A percentile compares a stretch with the other conserved stretches of the same genome.
phyloP scores from a whole-genome alignment of 2,888 invertebrate genomes.

The Orgyia antiqua region DNA sequence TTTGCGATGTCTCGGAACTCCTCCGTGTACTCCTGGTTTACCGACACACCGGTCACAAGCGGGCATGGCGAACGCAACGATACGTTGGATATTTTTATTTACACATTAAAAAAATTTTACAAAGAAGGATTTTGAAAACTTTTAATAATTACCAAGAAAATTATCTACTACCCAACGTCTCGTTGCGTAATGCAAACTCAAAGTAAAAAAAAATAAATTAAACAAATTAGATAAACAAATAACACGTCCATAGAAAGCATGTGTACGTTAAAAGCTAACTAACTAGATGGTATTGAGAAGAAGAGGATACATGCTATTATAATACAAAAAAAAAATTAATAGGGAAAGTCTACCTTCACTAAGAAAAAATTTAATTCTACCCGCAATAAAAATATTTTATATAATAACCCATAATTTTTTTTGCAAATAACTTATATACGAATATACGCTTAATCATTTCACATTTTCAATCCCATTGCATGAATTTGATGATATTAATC shows the following conservation, averaged over 20 bases:
- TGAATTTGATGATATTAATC: too few species aligned
- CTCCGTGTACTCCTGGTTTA: conserved; percentile 93
- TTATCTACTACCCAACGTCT: conserved; percentile 49
- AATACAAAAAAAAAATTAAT: too few species aligned
- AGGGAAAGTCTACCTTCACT: too few species aligned
- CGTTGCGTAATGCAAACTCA: conserved; percentile 68
- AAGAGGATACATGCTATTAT: conserved; percentile 37
- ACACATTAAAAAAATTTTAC: neutral
- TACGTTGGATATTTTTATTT: conserved; percentile 28
- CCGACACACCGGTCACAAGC: conserved; percentile 66
- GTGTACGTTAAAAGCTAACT: conserved; percentile 47
- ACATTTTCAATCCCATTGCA: too few species aligned
- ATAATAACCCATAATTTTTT: too few species aligned
- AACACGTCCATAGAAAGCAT: conserved; percentile 63
- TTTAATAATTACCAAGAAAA: neutral
- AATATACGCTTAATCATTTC: too few species aligned
- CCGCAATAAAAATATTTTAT: too few species aligned
- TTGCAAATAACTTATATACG: too few species aligned
- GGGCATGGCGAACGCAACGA: conserved; percentile 49
- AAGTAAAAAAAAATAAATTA: conserved; percentile 42
- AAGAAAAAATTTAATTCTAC: too few species aligned
- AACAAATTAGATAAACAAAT: conserved; percentile 41
- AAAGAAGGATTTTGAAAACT: neutral
- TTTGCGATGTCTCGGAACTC: conserved; percentile 98
- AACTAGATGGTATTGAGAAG: conserved; percentile 18